Conservation (phyloP, 2,797 vertebrate genomes). For the Leptatherina wallacei region DNA sequence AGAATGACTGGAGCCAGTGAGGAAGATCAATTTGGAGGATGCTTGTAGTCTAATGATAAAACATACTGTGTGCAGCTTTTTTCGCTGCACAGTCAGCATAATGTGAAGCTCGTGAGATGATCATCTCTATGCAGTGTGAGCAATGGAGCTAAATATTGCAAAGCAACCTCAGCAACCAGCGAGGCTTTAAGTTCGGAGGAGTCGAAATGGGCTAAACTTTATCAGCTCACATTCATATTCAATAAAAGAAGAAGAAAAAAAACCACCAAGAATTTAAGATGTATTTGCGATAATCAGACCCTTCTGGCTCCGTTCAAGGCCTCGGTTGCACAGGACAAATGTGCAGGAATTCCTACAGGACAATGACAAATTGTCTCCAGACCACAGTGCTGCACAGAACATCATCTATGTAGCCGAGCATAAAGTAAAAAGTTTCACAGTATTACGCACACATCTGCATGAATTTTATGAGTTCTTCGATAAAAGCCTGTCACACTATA, state of each 20-base stretch:
- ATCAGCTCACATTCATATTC: slow-evolving; percentile 43
- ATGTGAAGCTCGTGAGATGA: slow-evolving; percentile 35
- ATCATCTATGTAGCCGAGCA: slow-evolving; percentile 36
- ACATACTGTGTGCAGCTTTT: slow-evolving; percentile 61
- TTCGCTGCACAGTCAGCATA: slow-evolving; percentile 70
- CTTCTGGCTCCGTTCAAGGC: slow-evolving; percentile 12
- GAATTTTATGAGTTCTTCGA: slow-evolving; percentile 51
- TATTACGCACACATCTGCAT: slow-evolving; percentile 41
- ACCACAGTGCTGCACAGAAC: slow-evolving; percentile 43
- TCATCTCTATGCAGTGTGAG: slow-evolving; percentile 54
- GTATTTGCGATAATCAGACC: slow-evolving; percentile 8
- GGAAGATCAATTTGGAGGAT: slow-evolving; percentile 66
- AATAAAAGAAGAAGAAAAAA: slow-evolving; percentile 22
- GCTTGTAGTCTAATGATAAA: slow-evolving; percentile 72
- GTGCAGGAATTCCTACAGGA: slow-evolving; percentile 41
- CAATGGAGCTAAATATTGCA: slow-evolving; percentile 58
- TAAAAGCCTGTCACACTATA: slow-evolving; percentile 46
- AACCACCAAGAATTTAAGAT: neutral
- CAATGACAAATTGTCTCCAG: slow-evolving; percentile 54
- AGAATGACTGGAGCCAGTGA: slow-evolving; percentile 63
- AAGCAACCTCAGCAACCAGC: slow-evolving; percentile 62
- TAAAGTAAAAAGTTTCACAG: slow-evolving; percentile 67
- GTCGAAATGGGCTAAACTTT: slow-evolving; percentile 35
- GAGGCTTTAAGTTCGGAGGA: slow-evolving; percentile 66
- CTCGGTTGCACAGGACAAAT: slow-evolving; percentile 29